Base-by-base conservation (phyloP, 2,113 vertebrate genomes). In the Pimephales promelas region DNA sequence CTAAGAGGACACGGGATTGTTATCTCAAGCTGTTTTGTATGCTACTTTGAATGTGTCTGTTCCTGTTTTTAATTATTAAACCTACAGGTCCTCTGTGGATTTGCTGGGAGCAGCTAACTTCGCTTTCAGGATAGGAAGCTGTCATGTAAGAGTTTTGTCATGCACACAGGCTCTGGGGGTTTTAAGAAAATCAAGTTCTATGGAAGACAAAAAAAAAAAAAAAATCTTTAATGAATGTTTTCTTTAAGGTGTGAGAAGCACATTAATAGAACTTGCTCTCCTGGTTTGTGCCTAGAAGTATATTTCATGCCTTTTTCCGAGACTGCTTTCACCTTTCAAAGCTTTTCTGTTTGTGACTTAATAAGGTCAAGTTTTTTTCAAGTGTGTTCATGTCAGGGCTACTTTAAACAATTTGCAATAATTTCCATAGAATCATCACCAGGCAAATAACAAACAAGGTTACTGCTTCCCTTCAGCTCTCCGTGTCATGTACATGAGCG, bases 391-490 rank as follows among this genome's bases (percentile, higher is more conserved):
- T 92, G 91, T 92, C 92, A 93, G 90, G 92, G 92, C 84, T 90
- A 91, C 89, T 92, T 94, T 92, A 92, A 91, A 91, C 90, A 93
- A 95, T 93, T 94, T 94, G 92, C 92, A 94, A 92, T 92, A 81
- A 95, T 94, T 94, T 94, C 92, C 92, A 93, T 93, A 92, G 91
- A 90, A 92, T 93, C 90, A 92, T 90, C 92, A 88, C 85, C 91
- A 89, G 88, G 88, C 89, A 92, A 92, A 92, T 92, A 94, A 92
- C 93, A 93, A 92, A 92, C 92, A 94, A 93, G 92, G 91, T 94
- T 91, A 91, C 81, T 62, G 74, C 66, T 87, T 85, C 87, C 89
- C 87, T 83, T 87, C 88, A 83, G 80, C 87, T 81, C 86, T 84
- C 85, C 62, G 43, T 66, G 6, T 84, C 88, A 84, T 90, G 84